Conservation (phyloP, 1,140 invertebrate genomes). For the Grapholita molesta region DNA sequence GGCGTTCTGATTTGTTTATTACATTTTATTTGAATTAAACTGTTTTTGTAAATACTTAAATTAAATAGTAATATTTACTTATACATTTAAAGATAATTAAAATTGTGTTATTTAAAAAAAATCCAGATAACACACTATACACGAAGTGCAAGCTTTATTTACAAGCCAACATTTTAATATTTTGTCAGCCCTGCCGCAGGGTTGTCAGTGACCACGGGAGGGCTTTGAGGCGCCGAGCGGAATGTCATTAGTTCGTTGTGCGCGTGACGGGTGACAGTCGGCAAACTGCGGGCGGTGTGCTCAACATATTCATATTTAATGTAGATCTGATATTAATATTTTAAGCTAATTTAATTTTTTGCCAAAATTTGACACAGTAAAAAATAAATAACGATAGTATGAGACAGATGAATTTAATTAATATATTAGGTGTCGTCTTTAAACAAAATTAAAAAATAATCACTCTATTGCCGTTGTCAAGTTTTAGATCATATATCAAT, state of each 20-base stretch:
- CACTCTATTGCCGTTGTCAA: no score
- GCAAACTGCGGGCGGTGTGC: not conserved
- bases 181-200: not conserved
- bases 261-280: slow-evolving; percentile 3
- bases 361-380: not conserved
- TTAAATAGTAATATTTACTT: no score
- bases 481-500: no score
- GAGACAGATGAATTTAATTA: not conserved
- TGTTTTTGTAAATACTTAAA: no score
- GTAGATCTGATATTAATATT: not conserved
- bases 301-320: not conserved
- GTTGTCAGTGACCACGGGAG: slow-evolving; percentile 2
- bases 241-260: slow-evolving; percentile 1
- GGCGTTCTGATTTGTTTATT: no score
- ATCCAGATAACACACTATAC: no score
- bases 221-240: slow-evolving; percentile 9
- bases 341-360: not conserved
- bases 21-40: no score
- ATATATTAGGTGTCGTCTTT: not conserved
- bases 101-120: no score
- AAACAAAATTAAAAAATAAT: no score
- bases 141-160: no score
- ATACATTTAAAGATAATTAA: no score
- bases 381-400: not conserved
- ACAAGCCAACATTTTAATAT: no score